Conservation (phyloP, 2,797 vertebrate species). For the Cossypha caffra region DNA sequence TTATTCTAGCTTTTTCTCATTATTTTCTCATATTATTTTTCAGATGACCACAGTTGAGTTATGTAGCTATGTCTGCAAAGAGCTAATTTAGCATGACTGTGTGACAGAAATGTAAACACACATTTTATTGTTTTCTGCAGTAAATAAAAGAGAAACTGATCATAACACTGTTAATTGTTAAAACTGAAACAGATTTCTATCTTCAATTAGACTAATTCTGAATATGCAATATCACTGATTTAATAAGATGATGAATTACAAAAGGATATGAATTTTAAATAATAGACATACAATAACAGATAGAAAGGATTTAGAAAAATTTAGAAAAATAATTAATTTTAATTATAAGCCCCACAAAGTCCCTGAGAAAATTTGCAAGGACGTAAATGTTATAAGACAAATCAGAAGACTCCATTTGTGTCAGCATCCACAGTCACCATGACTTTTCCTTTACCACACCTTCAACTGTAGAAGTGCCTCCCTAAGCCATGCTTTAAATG, state of each 20-base stretch:
- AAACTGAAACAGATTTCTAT: not conserved
- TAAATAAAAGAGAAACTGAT: not conserved
- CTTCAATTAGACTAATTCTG: not conserved
- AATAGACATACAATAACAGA: not conserved
- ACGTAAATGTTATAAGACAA: not conserved
- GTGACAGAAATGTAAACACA: not conserved
- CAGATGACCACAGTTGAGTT: not conserved
- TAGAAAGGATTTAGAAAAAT: not conserved
- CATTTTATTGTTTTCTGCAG: not conserved
- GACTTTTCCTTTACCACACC: not conserved
- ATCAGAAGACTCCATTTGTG: not conserved
- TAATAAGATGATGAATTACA: not conserved
- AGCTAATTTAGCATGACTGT: not conserved
- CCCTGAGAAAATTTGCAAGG: not conserved
- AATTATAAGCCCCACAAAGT: not conserved
- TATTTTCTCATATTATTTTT: not conserved
- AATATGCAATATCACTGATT: not conserved
- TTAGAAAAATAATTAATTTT: not conserved
- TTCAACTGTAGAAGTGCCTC: accelerated
- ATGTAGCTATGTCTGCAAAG: not conserved
- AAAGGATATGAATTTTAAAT: not conserved
- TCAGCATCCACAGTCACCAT: not conserved
- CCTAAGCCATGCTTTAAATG: not conserved
- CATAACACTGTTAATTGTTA: not conserved
- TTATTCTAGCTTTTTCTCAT: not conserved